phyloP scores from a whole-genome alignment of 1,140 invertebrate species.

The Drosophila baimaii region DNA sequence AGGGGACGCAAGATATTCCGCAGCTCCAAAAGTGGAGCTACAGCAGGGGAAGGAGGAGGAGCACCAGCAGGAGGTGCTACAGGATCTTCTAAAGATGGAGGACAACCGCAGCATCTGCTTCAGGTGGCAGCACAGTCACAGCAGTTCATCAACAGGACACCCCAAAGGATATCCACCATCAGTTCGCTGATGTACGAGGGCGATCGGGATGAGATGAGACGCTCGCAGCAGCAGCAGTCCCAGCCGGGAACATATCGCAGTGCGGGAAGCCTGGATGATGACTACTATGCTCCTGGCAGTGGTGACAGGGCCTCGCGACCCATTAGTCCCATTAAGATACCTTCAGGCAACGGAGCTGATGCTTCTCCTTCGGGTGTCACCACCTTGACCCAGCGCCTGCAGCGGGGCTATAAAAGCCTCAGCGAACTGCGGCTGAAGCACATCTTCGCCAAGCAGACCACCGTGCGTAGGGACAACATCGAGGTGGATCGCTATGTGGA shows the following conservation, averaged over 20 bases:
- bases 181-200: constrained; percentile 72
- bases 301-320: constrained; percentile 46
- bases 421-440: constrained; percentile 75
- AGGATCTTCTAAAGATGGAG: background rate
- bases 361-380: background rate
- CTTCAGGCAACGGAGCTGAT: background rate
- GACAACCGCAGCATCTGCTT: constrained; percentile 6
- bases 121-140: constrained; percentile 47
- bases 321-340: constrained; percentile 60
- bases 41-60: background rate
- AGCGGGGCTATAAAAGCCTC: constrained; percentile 73
- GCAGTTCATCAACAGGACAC: constrained; percentile 76
- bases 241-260: constrained; percentile 63
- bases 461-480: constrained; percentile 62
- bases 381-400: constrained; percentile 59
- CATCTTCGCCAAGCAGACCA: constrained; percentile 74
- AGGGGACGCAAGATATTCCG: constrained; percentile 74
- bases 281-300: constrained; percentile 66
- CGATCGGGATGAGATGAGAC: constrained; percentile 2
- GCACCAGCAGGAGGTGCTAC: background rate
- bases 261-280: constrained; percentile 75
- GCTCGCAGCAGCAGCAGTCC: constrained; percentile 19
- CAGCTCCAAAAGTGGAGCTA: constrained; percentile 39
- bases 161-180: constrained; percentile 75
- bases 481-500: constrained; percentile 72